These are phyloP conservation scores for Criorhina ranunculi DNA, from an alignment of 2,888 invertebrate species.

Conservation along the genomic window DNA sequence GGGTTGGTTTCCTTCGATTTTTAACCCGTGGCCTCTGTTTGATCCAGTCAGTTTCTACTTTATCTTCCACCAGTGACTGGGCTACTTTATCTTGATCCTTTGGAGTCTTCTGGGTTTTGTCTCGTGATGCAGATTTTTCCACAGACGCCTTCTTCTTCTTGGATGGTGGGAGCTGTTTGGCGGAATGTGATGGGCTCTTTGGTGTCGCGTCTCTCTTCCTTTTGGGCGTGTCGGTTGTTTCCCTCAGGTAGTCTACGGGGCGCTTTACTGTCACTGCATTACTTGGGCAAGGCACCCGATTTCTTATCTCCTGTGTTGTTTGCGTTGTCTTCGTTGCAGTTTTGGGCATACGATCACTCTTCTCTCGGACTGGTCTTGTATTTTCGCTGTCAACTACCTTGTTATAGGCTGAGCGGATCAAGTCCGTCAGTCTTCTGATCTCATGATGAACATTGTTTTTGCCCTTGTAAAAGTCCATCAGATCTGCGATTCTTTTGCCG, in stretches of 20 bases:
- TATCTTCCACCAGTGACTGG: not conserved
- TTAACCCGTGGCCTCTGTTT: not conserved
- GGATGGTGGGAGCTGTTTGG: not conserved
- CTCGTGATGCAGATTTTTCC: not conserved
- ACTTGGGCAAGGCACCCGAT: not conserved
- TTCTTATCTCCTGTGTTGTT: not conserved
- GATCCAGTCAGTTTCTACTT: not conserved
- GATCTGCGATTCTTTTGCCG: not conserved
- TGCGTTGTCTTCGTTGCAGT: not conserved
- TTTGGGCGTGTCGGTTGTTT: not conserved
- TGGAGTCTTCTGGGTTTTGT: not conserved
- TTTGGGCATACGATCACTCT: not conserved
- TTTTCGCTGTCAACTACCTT: not conserved
- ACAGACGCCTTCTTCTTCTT: not conserved
- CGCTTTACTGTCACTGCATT: not conserved
- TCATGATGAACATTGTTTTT: not conserved
- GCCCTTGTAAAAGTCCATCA: not conserved
- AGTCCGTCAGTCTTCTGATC: not conserved
- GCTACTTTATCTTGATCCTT: not conserved
- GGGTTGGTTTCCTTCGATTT: not conserved
- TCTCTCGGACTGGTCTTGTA: not conserved
- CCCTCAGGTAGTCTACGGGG: not conserved
- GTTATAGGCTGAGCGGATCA: conserved; percentile 1
- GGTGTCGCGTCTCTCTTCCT: not conserved
- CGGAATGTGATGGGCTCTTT: not conserved